Conservation (phyloP, 2,113 vertebrate species). For the Nyctereutes procyonoides region DNA sequence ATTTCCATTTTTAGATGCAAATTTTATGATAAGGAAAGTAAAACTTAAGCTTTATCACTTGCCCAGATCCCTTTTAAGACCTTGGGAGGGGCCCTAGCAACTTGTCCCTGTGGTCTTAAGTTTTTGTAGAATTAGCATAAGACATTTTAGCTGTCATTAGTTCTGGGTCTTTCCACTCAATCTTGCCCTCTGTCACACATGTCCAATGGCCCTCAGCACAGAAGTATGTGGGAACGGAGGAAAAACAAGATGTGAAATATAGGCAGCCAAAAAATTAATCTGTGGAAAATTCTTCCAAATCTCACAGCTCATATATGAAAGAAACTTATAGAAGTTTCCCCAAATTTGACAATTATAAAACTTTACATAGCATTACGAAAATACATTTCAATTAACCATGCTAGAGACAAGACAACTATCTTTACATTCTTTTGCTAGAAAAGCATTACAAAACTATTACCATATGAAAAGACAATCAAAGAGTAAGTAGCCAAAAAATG, state of each 20-base stretch:
- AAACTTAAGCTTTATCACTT: not conserved
- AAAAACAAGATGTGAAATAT: not conserved
- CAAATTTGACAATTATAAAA: constrained; percentile 47
- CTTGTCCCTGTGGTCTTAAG: not conserved
- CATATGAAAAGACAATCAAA: not conserved
- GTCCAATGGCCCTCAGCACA: not conserved
- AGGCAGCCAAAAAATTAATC: not conserved
- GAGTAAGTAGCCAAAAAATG: not conserved
- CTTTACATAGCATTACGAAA: not conserved
- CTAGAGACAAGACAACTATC: constrained; percentile 26
- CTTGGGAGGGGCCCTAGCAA: not conserved
- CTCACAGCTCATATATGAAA: constrained; percentile 1
- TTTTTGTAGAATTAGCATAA: constrained; percentile 1
- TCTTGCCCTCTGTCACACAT: not conserved
- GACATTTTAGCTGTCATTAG: constrained; percentile 25
- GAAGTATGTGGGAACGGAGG: not conserved
- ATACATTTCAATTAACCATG: constrained; percentile 30
- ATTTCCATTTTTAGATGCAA: constrained; percentile 3
- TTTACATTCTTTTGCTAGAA: not conserved
- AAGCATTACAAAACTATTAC: not conserved
- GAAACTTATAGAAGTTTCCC: not conserved
- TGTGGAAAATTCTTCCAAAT: not conserved
- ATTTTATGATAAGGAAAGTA: not conserved
- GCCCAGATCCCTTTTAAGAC: not conserved
- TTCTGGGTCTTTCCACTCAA: not conserved